Base-by-base conservation (phyloP, 2,888 invertebrate genomes). In the Aelia acuminata region DNA sequence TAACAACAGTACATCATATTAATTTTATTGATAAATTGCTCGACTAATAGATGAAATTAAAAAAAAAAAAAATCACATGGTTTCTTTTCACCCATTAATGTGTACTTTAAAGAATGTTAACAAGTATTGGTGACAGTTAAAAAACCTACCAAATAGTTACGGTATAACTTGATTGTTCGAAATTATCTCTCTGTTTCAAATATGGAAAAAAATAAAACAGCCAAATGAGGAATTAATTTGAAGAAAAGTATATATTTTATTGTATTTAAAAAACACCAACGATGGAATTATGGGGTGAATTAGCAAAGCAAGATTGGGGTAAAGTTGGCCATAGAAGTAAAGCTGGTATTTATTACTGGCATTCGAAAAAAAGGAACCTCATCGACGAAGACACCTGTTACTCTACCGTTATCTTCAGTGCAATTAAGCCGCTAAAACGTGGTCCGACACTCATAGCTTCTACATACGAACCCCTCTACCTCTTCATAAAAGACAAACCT, bases 311-410 rank as follows among this genome's bases (percentile, higher is more conserved):
- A n/a, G 39, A 39, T 22, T 80, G 80, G 80, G 80, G 80, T 3
- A 47, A 43, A 80, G 3, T 80, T 3, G 80, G 80, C 2, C 39
- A 4, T 3, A 43, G 18, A 39, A 80, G 80, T 26, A 47, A 13
- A 2, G 80, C 43, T 43, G 80, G 80, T 13, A 39, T 80, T n/a
- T 80, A 80, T 80, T 80, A 80, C 43, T 80, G 80, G 80, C 80
- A 80, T 47, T 43, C 80, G 1, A 80, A n/a, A 15, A 80, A 47
- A n/a, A 39, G 80, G 18, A 43, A 80, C 15, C 80, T 80, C 22
- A 5, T 80, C 3, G 43, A 80, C 13, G 80, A 80, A n/a, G 43
- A 80, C 13, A 15, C 22, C 13, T 13, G 4, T 15, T 80, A 80
- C n/a, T 80, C 80, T n/a, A 47, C 80, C 22, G 80, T 80, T 26